Evolutionary conservation across 2,113 vertebrate genomes (phyloP), one percentile per base, ranked within the genome.

Genomic region (Carollia perspicillata): DNA sequence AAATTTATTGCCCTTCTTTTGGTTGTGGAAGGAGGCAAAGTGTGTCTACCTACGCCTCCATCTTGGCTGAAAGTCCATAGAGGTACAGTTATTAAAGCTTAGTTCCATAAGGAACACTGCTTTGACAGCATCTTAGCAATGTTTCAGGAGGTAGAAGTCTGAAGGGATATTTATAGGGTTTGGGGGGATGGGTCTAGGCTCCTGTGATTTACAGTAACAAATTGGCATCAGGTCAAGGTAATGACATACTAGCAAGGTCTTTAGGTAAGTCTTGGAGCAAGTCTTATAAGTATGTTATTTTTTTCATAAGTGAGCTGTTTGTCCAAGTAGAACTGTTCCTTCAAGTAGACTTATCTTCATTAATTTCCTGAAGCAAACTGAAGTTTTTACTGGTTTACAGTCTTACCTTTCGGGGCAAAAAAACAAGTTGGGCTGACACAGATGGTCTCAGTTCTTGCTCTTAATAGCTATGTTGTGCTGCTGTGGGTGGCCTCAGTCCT

Each of bases 311-410:
- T 71, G 87, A 90, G 47, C 35, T 84, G 1, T 85, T 74, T 84
- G 65, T 90, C 40, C 37, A 72, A 17, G n/a, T 78, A 22, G 90
- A 49, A 47, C 33, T 74, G 23, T 77, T 74, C 51, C 47, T 37
- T 63, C 49, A 84, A 71, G 68, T 90, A 84, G 94, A 84, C 75
- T 88, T 72, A 69, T 84, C 58, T 77, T 65, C 23, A 40, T 81
- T 44, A 55, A 85, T 84, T 88, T 72, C 40, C 86, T 37, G 60
- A 85, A 88, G 55, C n/a, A 83, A 55, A 49, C 16, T 49, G 10
- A 55, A 23, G 51, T 35, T 71, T 71, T 65, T 20, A 16, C 8
- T 65, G 23, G 60, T 71, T 63, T 77, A n/a, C 23, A 49, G 71
- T 75, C 22, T 84, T 84, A n/a, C 9, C 35, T 69, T 94, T 68